Conservation (phyloP, 2,113 vertebrate species). For the Seriola aureovittata region DNA sequence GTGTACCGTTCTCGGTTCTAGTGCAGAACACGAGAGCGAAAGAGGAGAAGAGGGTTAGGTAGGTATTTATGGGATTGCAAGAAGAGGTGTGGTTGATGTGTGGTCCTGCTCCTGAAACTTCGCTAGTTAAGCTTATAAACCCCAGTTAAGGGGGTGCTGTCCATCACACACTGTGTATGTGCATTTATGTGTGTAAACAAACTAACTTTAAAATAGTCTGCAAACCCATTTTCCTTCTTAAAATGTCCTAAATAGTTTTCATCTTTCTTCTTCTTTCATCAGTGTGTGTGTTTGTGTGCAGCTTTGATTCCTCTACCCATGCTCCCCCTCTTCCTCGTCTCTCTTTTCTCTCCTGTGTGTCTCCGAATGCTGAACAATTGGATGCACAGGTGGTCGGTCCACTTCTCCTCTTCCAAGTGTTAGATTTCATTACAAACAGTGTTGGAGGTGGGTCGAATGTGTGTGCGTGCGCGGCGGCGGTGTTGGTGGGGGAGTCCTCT, state of each 20-base stretch:
- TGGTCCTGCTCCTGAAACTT: too few species aligned
- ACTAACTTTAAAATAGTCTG: constrained; percentile 2
- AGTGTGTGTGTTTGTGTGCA: constrained; percentile 22
- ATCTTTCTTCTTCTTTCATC: constrained; percentile 25
- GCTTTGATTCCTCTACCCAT: constrained; percentile 50
- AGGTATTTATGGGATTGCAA: too few species aligned
- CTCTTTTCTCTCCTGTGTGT: constrained; percentile 64
- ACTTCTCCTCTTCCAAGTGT: constrained; percentile 81
- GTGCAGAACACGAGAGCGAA: too few species aligned
- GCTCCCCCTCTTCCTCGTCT: constrained; percentile 31
- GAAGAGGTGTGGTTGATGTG: too few species aligned
- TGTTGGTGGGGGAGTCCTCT: constrained; percentile 66
- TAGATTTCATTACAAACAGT: constrained; percentile 82
- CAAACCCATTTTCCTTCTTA: constrained; percentile 4
- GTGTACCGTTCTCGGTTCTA: too few species aligned
- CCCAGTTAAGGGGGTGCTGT: too few species aligned
- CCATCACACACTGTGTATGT: too few species aligned
- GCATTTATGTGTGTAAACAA: background rate
- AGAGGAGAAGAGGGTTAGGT: too few species aligned
- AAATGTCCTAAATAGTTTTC: background rate
- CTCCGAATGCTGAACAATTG: constrained; percentile 75
- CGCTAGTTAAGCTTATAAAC: too few species aligned
- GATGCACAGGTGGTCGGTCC: constrained; percentile 81
- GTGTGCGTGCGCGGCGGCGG: constrained; percentile 39
- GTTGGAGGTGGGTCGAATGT: constrained; percentile 76